Percentiles rank a stretch among this genome's conserved stretches.
These are phyloP conservation scores for Leptinotarsa juncta DNA, from an alignment of 2,888 invertebrate genomes.

Conservation along the genomic window DNA sequence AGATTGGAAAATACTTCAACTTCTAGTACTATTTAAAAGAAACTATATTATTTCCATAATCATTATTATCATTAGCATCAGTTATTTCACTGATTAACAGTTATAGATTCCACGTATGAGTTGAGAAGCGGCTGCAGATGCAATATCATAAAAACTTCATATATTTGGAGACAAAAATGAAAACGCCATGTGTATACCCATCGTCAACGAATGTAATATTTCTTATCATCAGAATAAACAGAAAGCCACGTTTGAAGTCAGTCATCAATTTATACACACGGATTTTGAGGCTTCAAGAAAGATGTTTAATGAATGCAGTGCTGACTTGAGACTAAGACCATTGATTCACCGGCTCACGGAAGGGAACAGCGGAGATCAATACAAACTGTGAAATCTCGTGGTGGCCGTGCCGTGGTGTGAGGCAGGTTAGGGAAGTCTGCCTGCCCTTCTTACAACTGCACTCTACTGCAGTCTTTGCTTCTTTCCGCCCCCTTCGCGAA, in stretches of 20 bases:
- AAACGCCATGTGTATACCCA: neutral
- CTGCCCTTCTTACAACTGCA: conserved; percentile 56
- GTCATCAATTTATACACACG: neutral
- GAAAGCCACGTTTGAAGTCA: neutral
- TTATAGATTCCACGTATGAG: too few relatives aligned
- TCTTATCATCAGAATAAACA: neutral
- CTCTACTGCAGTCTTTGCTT: conserved; percentile 63
- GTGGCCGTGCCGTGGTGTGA: conserved; percentile 59
- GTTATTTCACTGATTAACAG: too few relatives aligned
- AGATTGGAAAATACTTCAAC: too few relatives aligned
- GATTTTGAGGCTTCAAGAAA: conserved; percentile 6
- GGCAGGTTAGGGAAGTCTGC: conserved; percentile 64
- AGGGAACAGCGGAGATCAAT: conserved; percentile 65
- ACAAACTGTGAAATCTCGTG: conserved; percentile 62
- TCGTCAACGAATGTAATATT: neutral
- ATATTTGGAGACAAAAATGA: neutral
- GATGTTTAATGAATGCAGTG: conserved; percentile 53
- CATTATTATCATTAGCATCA: too few relatives aligned
- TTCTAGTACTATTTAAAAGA: too few relatives aligned
- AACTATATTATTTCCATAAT: too few relatives aligned
- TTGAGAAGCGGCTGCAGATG: too few relatives aligned
- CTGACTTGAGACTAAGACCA: conserved; percentile 63
- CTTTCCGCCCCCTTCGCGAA: conserved; percentile 51
- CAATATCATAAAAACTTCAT: too few relatives aligned
- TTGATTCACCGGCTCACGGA: conserved; percentile 60